phyloP scores from a whole-genome alignment of 2,113 vertebrate species.

The Malaclemys terrapin region DNA sequence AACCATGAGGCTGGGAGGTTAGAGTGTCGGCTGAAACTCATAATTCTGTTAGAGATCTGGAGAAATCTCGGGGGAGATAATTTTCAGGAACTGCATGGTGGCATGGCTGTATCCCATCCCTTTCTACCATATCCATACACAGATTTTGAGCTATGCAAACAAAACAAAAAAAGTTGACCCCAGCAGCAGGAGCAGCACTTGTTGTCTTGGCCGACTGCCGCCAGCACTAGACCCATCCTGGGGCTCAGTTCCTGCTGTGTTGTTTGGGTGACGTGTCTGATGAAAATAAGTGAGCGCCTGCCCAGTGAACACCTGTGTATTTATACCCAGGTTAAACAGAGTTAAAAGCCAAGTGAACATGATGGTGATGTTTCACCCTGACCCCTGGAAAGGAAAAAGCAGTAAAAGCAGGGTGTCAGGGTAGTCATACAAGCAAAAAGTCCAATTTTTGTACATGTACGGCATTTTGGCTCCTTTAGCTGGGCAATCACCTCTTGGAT shows the following conservation, averaged over 20 bases:
- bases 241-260: neutral
- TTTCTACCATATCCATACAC: neutral
- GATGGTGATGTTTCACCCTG: neutral
- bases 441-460: no score
- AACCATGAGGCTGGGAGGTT: neutral
- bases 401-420: neutral
- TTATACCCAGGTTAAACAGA: neutral
- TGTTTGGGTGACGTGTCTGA: neutral
- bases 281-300: neutral
- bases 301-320: fast-evolving
- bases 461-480: no score
- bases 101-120: neutral
- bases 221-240: neutral
- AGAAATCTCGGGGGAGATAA: neutral
- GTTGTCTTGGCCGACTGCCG: neutral
- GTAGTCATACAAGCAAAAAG: no score
- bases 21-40: neutral
- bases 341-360: neutral
- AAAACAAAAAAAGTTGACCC: neutral
- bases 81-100: neutral
- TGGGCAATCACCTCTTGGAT: no score
- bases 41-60: neutral
- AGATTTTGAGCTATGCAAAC: neutral
- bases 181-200: neutral
- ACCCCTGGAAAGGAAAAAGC: neutral